Conservation (phyloP, 2,113 vertebrate genomes). For the Rhinopomastus cyanomelas region DNA sequence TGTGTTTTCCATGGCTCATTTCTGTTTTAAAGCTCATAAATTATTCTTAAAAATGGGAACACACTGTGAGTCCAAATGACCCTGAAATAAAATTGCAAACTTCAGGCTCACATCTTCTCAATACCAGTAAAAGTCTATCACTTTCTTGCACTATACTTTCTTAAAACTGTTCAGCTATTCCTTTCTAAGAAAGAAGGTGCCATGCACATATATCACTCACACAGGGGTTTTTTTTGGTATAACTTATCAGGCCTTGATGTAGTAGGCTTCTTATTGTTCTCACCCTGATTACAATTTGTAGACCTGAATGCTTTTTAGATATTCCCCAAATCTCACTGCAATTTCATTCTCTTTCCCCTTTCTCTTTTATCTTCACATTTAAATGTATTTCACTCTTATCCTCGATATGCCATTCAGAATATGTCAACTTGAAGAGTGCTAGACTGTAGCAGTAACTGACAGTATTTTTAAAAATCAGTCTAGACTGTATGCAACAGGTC, state of each 20-base stretch:
- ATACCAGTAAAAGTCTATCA: background rate
- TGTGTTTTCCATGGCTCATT: background rate
- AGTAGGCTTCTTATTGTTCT: background rate
- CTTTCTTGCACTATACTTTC: background rate
- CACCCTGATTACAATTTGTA: constrained; percentile 64
- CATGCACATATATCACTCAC: background rate
- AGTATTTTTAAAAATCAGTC: constrained; percentile 51
- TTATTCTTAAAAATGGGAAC: background rate
- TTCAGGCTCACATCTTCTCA: background rate
- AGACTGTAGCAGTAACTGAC: constrained; percentile 54
- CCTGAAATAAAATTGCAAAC: background rate
- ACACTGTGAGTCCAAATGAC: background rate
- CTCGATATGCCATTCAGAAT: constrained; percentile 68
- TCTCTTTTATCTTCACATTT: constrained; percentile 57
- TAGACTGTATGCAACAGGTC: constrained; percentile 39
- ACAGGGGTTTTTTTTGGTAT: constrained; percentile 8
- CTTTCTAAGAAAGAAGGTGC: background rate
- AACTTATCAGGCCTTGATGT: background rate
- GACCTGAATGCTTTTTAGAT: constrained; percentile 55
- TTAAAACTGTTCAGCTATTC: constrained; percentile 33
- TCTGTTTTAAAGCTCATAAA: background rate
- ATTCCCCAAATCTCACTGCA: constrained; percentile 34
- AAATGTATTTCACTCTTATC: constrained; percentile 66
- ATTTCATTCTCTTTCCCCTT: constrained; percentile 19
- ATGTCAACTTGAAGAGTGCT: constrained; percentile 61